These are phyloP conservation scores for Ornithorhynchus anatinus DNA, from an alignment of 2,113 vertebrate genomes.

Conservation along the genomic window DNA sequence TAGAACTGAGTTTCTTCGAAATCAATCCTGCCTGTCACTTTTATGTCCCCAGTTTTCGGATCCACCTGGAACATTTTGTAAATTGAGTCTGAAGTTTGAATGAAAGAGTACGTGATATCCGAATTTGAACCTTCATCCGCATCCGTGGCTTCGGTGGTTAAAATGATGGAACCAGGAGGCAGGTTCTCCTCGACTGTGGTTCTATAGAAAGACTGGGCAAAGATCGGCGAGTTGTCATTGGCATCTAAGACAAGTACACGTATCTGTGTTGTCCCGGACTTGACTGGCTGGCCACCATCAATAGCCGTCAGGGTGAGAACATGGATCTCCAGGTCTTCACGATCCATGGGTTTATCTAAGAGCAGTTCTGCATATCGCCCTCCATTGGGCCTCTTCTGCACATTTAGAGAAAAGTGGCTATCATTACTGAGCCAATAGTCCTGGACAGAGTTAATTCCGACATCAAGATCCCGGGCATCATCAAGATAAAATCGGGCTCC, in stretches of 20 bases:
- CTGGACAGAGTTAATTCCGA: conserved; percentile 61
- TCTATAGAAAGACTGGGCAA: conserved; percentile 66
- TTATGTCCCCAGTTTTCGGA: conserved; percentile 6
- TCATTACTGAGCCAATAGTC: conserved; percentile 50
- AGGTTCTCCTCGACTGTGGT: conserved; percentile 71
- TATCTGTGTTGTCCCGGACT: conserved; percentile 70
- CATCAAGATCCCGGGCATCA: conserved; percentile 62
- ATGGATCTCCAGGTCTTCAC: conserved; percentile 50
- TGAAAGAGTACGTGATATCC: conserved; percentile 59
- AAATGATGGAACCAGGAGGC: conserved; percentile 58
- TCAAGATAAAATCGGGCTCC: conserved; percentile 72
- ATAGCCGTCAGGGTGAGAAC: conserved; percentile 61
- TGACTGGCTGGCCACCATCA: conserved; percentile 69
- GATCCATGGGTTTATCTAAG: conserved; percentile 64
- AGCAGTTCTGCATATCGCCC: conserved; percentile 67
- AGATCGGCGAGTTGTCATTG: conserved; percentile 70
- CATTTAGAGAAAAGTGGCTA: conserved; percentile 60
- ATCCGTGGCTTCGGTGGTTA: conserved; percentile 71
- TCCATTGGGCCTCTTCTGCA: conserved; percentile 47
- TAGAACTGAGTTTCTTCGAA: conserved; percentile 31
- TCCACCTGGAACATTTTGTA: conserved; percentile 40
- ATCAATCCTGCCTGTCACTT: neutral
- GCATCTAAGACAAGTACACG: conserved; percentile 66
- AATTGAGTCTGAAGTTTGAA: conserved; percentile 20
- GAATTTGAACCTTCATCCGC: conserved; percentile 67